Base-by-base conservation (phyloP, 1,140 invertebrate genomes). In the Dufourea novaeangliae region DNA sequence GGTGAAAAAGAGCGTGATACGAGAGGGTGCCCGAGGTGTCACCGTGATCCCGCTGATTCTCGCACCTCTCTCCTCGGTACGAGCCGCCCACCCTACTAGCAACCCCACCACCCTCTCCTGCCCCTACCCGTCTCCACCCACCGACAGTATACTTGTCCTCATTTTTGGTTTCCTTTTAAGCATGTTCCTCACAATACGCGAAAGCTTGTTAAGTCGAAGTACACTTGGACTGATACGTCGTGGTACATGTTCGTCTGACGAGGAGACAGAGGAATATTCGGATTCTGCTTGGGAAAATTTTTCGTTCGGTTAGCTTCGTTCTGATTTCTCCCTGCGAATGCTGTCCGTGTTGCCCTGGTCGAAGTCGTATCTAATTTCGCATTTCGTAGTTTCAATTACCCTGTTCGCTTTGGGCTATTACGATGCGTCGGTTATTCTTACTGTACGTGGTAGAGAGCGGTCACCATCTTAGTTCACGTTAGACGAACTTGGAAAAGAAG, bases 111-210 rank as follows among this genome's bases (percentile, higher is more conserved):
- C 17, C 41, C 5, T 66, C 59, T 25, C 41, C 54, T 57, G 29
- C 68, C 67, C 63, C 54, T 25, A 34, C 41, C 67, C 50, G n/a
- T 25, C 79, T 12, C n/a, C 32, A 44, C 32, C 69, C 27, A 27
- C 22, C 50, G 46, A 59, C 75, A 71, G 57, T 73, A 85, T 86
- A 90, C 92, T 92, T 92, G 91, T 90, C 87, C 91, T 76, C 87
- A 91, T 92, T 92, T 92, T 92, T 91, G 89, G 91, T 91, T 92
- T 92, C 90, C 89, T 92, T 92, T 92, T 92, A 92, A 92, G 87
- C 87, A 92, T 90, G 85, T 88, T 83, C 83, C 85, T 86, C 84
- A 90, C 90, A 91, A 91, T 92, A 91, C 84, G 86, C 86, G 87
- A 92, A 92, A 90, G 91, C 91, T 92, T 92, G 91, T 92, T 92